Base-by-base conservation (phyloP, 2,113 vertebrate genomes). In the Oryzias woworae region DNA sequence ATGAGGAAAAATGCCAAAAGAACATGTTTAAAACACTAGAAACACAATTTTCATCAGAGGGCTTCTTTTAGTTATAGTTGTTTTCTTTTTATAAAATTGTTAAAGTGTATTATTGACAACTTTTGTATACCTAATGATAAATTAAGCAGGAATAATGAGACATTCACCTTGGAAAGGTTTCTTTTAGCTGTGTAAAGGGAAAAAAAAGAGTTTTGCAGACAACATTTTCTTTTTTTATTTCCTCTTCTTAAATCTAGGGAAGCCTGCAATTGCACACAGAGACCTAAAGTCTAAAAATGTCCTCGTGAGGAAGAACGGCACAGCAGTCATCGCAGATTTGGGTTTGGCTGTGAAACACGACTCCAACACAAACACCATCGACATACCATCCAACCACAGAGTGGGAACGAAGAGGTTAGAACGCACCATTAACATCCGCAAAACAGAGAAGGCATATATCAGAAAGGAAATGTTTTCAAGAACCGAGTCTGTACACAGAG, bases 251-350 rank as follows among this genome's bases (percentile, higher is more conserved):
- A 5, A 75, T 24, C 0, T 81, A 99, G 97, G 97, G 61, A 99
- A 99, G 81, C 97, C 97, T 4, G 97, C 96, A 0, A 98, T 99
- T 5, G 95, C 97, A 6, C 97, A 99, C 88, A 91, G 97, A 73
- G 97, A 99, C n/a, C 91, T 99, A 58, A 99, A 99, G 66, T 98
- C 97, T 45, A 98, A 98, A 81, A 99, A 99, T 73, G 94, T 99
- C 82, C 88, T 99, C 69, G 96, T 99, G 85, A 98, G 96, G 90
- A 96, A 90, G 88, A 97, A 96, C 8, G 94, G 96, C 58, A 94
- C 89, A 0, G 98, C 97, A 1, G 96, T 93, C 85, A 97, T 99
- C 14, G 96, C 96, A 0, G 97, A 99, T 80, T 86, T 99, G 76
- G 97, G 97, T 5, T 88, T 99, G 88, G 96, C 97, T 0, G 96